Evolutionary conservation across 2,797 vertebrate genomes (phyloP).

Genomic region (Ceryle rudis): DNA sequence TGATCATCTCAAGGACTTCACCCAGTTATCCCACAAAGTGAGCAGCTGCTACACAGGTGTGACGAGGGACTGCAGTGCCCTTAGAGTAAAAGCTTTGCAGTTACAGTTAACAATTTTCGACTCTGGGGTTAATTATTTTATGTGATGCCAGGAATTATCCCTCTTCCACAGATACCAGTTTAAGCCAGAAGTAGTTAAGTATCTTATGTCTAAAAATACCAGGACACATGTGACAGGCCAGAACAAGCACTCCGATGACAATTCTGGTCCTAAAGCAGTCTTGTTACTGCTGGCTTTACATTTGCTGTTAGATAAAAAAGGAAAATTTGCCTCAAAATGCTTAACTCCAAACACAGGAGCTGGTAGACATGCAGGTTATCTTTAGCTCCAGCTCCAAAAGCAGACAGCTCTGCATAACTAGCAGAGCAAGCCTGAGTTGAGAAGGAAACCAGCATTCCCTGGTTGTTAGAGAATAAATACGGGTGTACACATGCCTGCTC

Average conservation of each 20-base stretch:
- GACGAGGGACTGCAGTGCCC: neutral
- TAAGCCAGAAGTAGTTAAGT: slow-evolving; percentile 61
- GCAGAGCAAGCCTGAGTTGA: neutral
- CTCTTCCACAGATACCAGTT: neutral
- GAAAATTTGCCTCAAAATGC: neutral
- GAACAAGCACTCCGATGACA: neutral
- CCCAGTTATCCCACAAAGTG: neutral
- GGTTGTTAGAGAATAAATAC: fast-evolving
- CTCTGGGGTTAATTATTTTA: neutral
- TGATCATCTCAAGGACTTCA: neutral
- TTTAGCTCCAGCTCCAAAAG: neutral
- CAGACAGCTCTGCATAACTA: neutral
- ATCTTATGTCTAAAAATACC: slow-evolving; percentile 57
- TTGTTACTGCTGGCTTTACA: neutral
- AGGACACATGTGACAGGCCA: neutral
- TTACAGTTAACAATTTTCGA: neutral
- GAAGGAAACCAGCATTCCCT: neutral
- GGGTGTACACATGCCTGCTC: neutral
- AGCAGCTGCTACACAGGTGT: neutral
- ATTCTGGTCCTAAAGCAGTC: neutral
- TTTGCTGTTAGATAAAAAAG: neutral
- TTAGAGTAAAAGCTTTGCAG: neutral
- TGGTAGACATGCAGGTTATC: neutral
- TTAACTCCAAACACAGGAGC: neutral
- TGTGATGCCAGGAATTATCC: slow-evolving; percentile 19